Evolutionary conservation across 2,888 invertebrate genomes (phyloP), one percentile per base, ranked within the genome.

Genomic region (Octonoba sinensis): DNA sequence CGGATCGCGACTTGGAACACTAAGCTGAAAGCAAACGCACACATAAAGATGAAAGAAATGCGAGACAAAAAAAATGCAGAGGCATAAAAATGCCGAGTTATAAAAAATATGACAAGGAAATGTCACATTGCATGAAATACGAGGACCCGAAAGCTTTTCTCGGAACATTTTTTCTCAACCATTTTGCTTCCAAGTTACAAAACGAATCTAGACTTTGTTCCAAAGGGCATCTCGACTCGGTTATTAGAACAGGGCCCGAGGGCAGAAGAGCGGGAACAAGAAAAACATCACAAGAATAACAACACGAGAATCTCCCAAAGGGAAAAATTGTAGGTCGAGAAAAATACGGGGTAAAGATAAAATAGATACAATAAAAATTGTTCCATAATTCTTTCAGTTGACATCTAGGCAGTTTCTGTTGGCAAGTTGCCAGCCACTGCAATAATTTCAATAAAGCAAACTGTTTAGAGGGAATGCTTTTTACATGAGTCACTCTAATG

Each of bases 111-210:
- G 74, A 74, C 74, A 66, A 36, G 57, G 51, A 44, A 47, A 24
- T 66, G 64, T 74, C 65, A 74, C 65, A 57, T 57, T 22, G 47
- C 47, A 74, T 65, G 74, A 74, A 74, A 74, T 74, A 74, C 74
- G 74, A 66, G 24, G 64, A 46, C 64, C n/a, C 73, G 44, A 64
- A 62, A 73, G 64, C 66, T 57, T 64, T 59, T 62, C 74, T 74
- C n/a, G 56, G 24, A 57, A 16, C 64, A 36, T 44, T 64, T 64
- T 56, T 65, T 71, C 47, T 64, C 56, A 16, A 13, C 18, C 18
- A 20, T 27, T 44, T 49, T 44, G 24, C 67, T 22, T n/a, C 18
- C 20, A 54, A 56, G 47, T 59, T 65, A 60, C 36, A 36, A 36
- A 36, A 36, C 36, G 36, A 36, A 36, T 36, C 36, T 49, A 64